A percentile compares a stretch with the other conserved stretches of the same genome.
Conservation (phyloP, 2,888 invertebrate genomes). For the Platycheirus rosarum region DNA sequence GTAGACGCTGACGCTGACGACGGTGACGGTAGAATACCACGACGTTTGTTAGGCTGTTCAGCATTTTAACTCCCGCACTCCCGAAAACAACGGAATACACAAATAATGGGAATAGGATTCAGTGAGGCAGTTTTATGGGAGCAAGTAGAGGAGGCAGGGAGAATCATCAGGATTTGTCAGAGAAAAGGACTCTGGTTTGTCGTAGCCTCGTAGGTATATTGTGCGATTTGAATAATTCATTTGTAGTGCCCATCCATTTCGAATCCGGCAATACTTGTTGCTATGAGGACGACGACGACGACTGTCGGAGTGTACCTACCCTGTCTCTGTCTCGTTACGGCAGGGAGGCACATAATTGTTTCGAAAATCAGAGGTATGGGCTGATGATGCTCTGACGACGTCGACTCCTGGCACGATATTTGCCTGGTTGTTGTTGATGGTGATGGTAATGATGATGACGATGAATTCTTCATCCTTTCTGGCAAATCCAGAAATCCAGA, state of each 20-base stretch:
- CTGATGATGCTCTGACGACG: conserved; percentile 16
- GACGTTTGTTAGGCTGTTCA: conserved; percentile 67
- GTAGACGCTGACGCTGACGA: conserved; percentile 1
- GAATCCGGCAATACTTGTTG: conserved; percentile 62
- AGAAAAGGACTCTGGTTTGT: conserved; percentile 44
- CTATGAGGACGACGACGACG: conserved; percentile 59
- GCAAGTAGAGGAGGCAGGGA: background rate
- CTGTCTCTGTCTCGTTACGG: conserved; percentile 55
- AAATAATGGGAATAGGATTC: conserved; percentile 64
- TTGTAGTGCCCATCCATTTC: conserved; percentile 50
- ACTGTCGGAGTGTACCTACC: conserved; percentile 51
- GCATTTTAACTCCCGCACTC: conserved; percentile 52
- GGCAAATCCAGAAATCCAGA: conserved; percentile 30
- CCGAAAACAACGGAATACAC: conserved; percentile 40
- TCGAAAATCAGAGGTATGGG: conserved; percentile 16
- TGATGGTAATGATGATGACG: conserved; percentile 48
- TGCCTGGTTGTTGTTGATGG: conserved; percentile 24
- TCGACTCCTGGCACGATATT: conserved; percentile 17
- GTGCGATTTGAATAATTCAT: conserved; percentile 70
- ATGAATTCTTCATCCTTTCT: conserved; percentile 37
- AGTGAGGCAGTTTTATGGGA: conserved; percentile 24
- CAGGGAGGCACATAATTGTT: conserved; percentile 64
- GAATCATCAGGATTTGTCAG: conserved; percentile 63
- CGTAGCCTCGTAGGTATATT: conserved; percentile 14
- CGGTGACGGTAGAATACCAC: too few relatives aligned